phyloP scores from a whole-genome alignment of 2,797 vertebrate species.

The Lepus oiostolus region DNA sequence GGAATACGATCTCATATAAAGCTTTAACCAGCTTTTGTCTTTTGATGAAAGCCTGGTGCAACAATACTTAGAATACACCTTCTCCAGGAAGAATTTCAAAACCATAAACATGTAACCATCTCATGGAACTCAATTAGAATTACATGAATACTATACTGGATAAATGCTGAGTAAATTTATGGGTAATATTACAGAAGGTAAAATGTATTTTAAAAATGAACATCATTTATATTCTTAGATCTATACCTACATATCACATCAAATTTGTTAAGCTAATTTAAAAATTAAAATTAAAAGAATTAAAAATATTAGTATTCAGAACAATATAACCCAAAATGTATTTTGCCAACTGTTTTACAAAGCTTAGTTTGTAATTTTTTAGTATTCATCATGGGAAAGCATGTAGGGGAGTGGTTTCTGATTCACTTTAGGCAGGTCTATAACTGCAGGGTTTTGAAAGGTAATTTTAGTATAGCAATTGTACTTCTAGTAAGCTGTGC shows the following conservation, averaged over 20 bases:
- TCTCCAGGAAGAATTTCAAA: neutral
- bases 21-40: neutral
- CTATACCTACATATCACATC: no score
- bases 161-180: neutral
- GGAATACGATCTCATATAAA: neutral
- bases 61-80: neutral
- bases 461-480: conserved; percentile 22
- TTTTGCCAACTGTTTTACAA: neutral
- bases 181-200: neutral
- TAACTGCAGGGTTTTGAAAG: conserved; percentile 13
- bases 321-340: neutral
- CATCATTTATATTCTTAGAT: neutral
- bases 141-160: neutral
- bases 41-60: neutral
- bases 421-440: neutral
- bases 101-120: neutral
- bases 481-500: neutral
- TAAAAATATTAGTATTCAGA: neutral
- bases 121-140: neutral
- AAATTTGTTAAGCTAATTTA: no score
- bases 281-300: no score
- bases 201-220: neutral
- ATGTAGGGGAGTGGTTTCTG: neutral
- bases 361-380: neutral
- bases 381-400: neutral